Conservation (phyloP, 2,113 vertebrate species). For the Daboia siamensis region DNA sequence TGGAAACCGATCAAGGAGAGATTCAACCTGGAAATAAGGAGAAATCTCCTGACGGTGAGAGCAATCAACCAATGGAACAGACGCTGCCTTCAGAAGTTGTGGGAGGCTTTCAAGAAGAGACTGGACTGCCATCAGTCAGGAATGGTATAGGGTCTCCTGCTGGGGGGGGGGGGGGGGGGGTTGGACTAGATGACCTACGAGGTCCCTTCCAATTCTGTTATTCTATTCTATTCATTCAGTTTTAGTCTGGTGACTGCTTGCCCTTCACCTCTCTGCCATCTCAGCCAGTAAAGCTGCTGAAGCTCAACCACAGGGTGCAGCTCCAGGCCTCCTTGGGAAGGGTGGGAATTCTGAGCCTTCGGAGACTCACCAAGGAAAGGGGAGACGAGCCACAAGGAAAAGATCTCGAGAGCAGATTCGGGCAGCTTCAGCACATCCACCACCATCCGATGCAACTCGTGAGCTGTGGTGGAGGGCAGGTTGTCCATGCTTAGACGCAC, state of each 20-base stretch:
- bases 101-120: too few relatives aligned
- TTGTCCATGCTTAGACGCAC: conserved; percentile 79
- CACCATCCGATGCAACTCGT: conserved; percentile 79
- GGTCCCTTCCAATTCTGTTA: too few relatives aligned
- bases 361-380: conserved; percentile 79
- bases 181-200: too few relatives aligned
- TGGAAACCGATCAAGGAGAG: too few relatives aligned
- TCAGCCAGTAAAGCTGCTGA: neutral
- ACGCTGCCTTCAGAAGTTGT: too few relatives aligned
- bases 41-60: too few relatives aligned
- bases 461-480: conserved; percentile 71
- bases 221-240: neutral
- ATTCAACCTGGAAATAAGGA: too few relatives aligned
- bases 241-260: neutral
- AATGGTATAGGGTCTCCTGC: too few relatives aligned
- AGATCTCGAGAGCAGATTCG: conserved; percentile 73
- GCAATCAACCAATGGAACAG: too few relatives aligned
- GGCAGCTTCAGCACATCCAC: conserved; percentile 78
- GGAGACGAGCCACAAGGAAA: conserved; percentile 86
- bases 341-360: neutral
- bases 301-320: rapidly evolving
- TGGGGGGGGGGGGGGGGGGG: too few relatives aligned
- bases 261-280: neutral
- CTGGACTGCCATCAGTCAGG: too few relatives aligned
- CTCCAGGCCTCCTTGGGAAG: too few relatives aligned